Percentiles rank a stretch among this genome's conserved stretches.
Conservation (phyloP, 1,140 invertebrate species). For the Temnothorax curvispinosus region DNA sequence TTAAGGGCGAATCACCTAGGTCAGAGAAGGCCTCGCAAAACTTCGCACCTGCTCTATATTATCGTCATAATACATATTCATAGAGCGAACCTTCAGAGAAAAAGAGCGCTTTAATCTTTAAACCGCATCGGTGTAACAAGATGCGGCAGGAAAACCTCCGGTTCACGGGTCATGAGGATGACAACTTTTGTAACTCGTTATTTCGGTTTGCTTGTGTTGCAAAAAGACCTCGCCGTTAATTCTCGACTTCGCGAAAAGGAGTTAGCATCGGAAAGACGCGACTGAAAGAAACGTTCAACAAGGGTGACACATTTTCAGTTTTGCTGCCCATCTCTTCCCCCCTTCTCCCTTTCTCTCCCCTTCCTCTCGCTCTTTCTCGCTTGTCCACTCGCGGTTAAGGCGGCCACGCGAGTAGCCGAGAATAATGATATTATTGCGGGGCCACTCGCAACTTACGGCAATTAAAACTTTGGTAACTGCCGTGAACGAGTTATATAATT, state of each 20-base stretch:
- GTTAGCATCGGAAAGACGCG: not conserved
- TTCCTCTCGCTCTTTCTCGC: not conserved
- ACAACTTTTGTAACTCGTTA: conserved; percentile 49
- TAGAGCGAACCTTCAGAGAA: conserved; percentile 20
- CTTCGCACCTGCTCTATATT: conserved; percentile 75
- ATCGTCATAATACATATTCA: conserved; percentile 68
- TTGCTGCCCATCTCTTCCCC: not conserved
- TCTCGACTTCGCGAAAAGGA: conserved; percentile 31
- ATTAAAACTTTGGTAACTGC: conserved; percentile 85
- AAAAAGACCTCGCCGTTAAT: not conserved
- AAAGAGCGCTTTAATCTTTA: conserved; percentile 34
- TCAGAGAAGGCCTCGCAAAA: conserved; percentile 72
- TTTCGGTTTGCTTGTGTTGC: conserved; percentile 1
- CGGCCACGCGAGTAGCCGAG: conserved; percentile 67
- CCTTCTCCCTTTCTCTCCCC: not conserved
- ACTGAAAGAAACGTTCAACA: not conserved
- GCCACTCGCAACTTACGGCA: conserved; percentile 79
- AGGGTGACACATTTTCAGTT: not conserved
- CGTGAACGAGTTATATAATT: conserved; percentile 81
- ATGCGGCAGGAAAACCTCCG: not conserved
- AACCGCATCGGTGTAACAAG: not conserved
- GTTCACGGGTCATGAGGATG: not conserved
- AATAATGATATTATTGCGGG: conserved; percentile 82
- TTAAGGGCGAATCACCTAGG: conserved; percentile 75
- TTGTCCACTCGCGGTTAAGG: conserved; percentile 25